Conservation (phyloP, 1,140 invertebrate genomes). For the Brachionus koreanus region DNA sequence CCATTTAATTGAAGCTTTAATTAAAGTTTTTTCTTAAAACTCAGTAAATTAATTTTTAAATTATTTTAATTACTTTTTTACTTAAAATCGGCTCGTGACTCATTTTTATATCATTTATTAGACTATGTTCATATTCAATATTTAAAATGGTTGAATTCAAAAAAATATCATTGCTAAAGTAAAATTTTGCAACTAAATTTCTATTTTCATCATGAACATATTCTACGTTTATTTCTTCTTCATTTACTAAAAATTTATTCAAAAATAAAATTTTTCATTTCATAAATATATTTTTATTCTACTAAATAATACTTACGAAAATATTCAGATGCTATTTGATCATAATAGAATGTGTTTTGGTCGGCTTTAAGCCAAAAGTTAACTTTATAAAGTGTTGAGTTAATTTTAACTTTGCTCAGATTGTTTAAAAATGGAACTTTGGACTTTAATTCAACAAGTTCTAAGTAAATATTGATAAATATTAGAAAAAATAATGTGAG, state of each 20-base stretch:
- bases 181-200: neutral
- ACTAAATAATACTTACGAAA: slow-evolving; percentile 2
- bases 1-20: neutral
- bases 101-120: neutral
- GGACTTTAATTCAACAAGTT: neutral
- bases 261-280: neutral
- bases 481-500: neutral
- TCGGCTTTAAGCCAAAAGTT: slow-evolving; percentile 32
- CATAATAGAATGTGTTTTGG: neutral
- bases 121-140: neutral
- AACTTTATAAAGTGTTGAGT: slow-evolving; percentile 15
- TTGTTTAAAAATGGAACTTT: neutral
- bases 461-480: neutral
- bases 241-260: neutral
- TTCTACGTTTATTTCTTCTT: neutral
- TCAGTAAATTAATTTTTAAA: neutral
- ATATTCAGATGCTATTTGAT: neutral
- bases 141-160: slow-evolving; percentile 7
- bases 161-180: slow-evolving; percentile 6
- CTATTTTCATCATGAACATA: neutral
- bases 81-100: neutral
- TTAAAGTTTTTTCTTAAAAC: too few species aligned
- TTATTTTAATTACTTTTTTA: slow-evolving; percentile 1
- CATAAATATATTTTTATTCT: neutral
- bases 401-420: slow-evolving; percentile 12